Base-by-base conservation (phyloP, 2,113 vertebrate genomes). In the Tachycineta bicolor region DNA sequence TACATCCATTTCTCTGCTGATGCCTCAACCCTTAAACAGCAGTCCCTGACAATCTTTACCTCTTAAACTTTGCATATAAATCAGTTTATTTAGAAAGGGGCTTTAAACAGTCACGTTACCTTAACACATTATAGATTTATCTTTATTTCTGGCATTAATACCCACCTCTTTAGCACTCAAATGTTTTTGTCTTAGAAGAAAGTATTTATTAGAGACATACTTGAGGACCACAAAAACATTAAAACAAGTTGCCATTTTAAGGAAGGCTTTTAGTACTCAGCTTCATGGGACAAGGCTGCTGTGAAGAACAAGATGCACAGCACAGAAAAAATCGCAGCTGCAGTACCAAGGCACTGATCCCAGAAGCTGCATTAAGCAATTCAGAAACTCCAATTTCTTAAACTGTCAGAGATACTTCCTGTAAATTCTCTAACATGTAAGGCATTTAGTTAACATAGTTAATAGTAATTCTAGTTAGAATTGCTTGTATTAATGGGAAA, bases 111-210 rank as follows among this genome's bases (percentile, higher is more conserved):
- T 17, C 47, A 41, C 15, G 76, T 79, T 29, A 60, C 56, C 64
- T 89, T 39, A 82, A 50, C 8, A 41, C 14, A 21, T 17, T 93
- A 15, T 23, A 7, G 49, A 29, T 31, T 23, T 65, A 5, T 56
- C 58, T 69, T 56, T 50, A 33, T 37, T 24, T 41, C 22, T 59
- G 92, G 69, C 74, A 50, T 78, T 78, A 92, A 96, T 93, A 98
- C 97, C 97, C 87, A 97, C 98, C 97, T 97, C 46, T 33, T 96
- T 83, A 90, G 82, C 47, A 90, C 33, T 93, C 79, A 94, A 94
- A 93, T 7, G 49, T 67, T 94, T 97, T 19, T 18, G 44, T 59
- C 76, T 96, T 96, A 95, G 86, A 79, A 79, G 33, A 93, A 55
- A 60, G 31, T 37, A 85, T 82, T 92, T 94, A 73, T 65, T 77